Evolutionary conservation across 2,797 vertebrate genomes (phyloP), one percentile per base, ranked within the genome.

Genomic region (Linurgus olivaceus): DNA sequence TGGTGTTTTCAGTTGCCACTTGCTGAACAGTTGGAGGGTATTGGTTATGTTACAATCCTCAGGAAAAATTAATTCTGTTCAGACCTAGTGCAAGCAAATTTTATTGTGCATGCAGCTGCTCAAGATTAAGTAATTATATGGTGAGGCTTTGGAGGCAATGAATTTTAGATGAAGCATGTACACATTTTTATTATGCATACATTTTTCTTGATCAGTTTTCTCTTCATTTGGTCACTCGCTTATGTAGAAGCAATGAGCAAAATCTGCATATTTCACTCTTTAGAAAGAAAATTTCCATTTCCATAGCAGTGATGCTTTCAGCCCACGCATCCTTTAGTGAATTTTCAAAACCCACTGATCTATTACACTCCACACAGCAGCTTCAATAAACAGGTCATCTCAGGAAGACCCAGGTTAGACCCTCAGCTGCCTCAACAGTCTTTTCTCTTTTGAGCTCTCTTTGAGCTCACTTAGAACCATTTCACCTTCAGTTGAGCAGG

Each of bases 41-140:
- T 44, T 76, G 78, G 72, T 93, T 93, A 74, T 31, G 35, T 81
- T 86, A 75, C 35, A 81, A 10, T 76, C 84, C 81, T 91, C 66
- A 75, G 65, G 63, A 95, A 95, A 78, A 89, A 85, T 66, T 89
- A 92, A 94, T 96, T 94, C 78, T 83, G 31, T 96, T 94, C 91
- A 86, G 79, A 83, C 63, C 62, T 68, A 65, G 70, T 77, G 80
- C 75, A 81, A 96, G 94, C 81, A 93, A 76, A 91, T 93, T 83
- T 77, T 94, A 93, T 89, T 90, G 91, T 83, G 81, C 94, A 76
- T 93, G 92, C 94, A 96, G 89, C 94, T 96, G 94, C 94, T 97
- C 74, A 90, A 95, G 91, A 96, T 94, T 86, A 92, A 97, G 95
- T 88, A 97, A 96, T 96, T 97, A 96, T 93, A 92, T 90, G 86